Percentiles rank a stretch among this genome's conserved stretches.
phyloP scores from a whole-genome alignment of 30 jellyfish, hydroid and myxozoan species.

The Chrysaora quinquecirrha region DNA sequence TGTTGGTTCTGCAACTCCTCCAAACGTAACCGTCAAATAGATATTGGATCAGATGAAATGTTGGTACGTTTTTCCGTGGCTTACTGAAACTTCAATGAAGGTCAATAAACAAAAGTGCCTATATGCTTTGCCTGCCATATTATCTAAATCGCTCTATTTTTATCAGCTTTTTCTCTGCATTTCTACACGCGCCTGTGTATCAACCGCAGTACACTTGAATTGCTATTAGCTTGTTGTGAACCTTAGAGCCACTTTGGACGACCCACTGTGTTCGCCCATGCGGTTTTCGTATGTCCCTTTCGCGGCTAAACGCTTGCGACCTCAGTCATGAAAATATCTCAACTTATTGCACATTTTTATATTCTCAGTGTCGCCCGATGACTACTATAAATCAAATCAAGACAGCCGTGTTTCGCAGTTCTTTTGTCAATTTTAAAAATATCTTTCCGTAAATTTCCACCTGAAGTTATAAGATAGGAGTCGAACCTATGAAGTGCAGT shows the following conservation, averaged over 20 bases:
- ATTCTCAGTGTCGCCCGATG: not conserved
- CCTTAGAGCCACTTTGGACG: not conserved
- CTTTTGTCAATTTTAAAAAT: not conserved
- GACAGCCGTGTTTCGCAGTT: not conserved
- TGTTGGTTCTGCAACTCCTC: too few species aligned
- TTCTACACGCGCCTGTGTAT: not conserved
- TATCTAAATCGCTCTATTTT: too few species aligned
- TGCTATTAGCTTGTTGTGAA: not conserved
- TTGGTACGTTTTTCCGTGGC: too few species aligned
- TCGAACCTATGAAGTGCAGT: too few species aligned
- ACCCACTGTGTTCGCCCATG: not conserved
- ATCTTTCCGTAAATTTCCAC: too few species aligned
- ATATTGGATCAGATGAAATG: too few species aligned
- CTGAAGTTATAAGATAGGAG: too few species aligned
- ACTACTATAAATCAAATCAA: not conserved
- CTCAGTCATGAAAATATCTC: not conserved
- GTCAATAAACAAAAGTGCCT: too few species aligned
- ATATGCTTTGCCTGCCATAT: too few species aligned
- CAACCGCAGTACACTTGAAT: constrained; percentile 4
- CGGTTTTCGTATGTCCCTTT: not conserved
- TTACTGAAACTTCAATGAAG: too few species aligned
- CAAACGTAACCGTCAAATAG: too few species aligned
- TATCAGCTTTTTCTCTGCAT: too few species aligned
- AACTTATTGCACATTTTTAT: not conserved
- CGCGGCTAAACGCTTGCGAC: constrained; percentile 2